Evolutionary conservation across 2,888 invertebrate species (phyloP).

Genomic region (Cotesia congregata): DNA sequence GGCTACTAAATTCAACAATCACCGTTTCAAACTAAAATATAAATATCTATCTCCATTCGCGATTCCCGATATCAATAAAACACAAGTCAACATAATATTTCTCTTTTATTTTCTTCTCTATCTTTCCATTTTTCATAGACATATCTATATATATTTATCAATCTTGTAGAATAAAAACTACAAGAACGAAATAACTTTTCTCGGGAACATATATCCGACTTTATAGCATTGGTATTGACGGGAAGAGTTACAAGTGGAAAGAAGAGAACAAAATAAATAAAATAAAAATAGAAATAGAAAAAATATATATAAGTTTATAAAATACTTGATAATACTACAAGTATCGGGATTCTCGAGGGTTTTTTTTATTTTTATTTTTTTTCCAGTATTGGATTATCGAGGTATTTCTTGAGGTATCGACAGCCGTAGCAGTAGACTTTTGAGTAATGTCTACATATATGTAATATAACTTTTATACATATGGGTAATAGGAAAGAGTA

Average conservation of each 20-base stretch:
- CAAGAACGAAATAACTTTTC: background rate
- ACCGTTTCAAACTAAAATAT: no score
- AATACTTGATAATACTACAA: constrained; percentile 43
- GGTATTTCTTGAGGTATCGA: constrained; percentile 59
- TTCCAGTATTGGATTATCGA: constrained; percentile 64
- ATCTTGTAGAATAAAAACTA: background rate
- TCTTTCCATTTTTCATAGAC: no score
- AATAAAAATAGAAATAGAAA: background rate
- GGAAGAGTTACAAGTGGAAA: background rate
- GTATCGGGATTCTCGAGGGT: constrained; percentile 44
- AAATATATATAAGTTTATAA: constrained; percentile 2
- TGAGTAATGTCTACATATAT: constrained; percentile 18
- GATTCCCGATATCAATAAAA: background rate
- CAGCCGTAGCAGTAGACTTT: constrained; percentile 22
- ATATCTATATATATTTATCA: background rate
- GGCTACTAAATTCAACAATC: no score
- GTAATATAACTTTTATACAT: background rate
- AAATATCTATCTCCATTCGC: no score
- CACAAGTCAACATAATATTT: background rate
- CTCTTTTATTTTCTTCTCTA: background rate
- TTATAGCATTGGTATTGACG: background rate
- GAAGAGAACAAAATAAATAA: background rate
- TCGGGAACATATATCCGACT: background rate
- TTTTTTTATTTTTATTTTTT: constrained; percentile 35
- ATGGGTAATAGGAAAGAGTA: constrained; percentile 14